Base-by-base conservation (phyloP, 30 jellyfish, hydroid and myxozoan species). In the Nemopilema nomurai region DNA sequence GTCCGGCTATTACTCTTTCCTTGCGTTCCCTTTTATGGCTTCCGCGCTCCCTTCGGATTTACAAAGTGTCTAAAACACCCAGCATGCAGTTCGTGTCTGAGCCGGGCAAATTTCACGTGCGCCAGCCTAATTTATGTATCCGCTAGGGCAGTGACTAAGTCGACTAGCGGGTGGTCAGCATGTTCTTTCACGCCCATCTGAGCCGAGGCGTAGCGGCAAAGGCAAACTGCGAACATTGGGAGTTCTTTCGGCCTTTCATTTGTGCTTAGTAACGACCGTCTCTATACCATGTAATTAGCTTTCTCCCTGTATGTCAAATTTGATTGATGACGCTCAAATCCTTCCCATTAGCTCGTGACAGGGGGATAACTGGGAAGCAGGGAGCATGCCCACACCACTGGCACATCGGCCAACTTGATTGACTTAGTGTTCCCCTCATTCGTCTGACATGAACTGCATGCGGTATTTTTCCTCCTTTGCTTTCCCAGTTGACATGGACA, bases 51-150 rank as follows among this genome's bases (percentile, higher is more conserved):
- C 81, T 51, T 75, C 50, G 71, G 80, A 52, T 32, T 50, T 68
- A 49, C 27, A 21, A 64, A 20, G 21, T 51, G 94, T 85, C 88
- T 85, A 75, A 62, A 67, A 65, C 94, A 75, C 88, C 94, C 94
- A 85, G 88, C 81, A 85, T 85, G 88, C 94, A 74, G 69, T 78
- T 33, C 89, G 92, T 57, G 92, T 83, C 87, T 83, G 71, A 83
- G 92, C 86, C 92, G 86, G 92, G 81, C 25, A 62, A 73, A 30
- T 83, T 76, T 83, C 80, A 64, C 92, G 79, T 71, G 82, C 28
- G 18, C 50, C 71, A 79, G 70, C 65, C 64, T 9, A 26, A 62
- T 24, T 28, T 78, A 30, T 62, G 72, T 64, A 22, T 30, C 88
- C 88, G 19, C 62, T 69, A 69, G 27, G 69, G 88, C 50, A 66